A percentile compares a stretch with the other conserved stretches of the same genome.
These are phyloP conservation scores for Acronicta aceris DNA, from an alignment of 2,888 invertebrate species.

Conservation along the genomic window DNA sequence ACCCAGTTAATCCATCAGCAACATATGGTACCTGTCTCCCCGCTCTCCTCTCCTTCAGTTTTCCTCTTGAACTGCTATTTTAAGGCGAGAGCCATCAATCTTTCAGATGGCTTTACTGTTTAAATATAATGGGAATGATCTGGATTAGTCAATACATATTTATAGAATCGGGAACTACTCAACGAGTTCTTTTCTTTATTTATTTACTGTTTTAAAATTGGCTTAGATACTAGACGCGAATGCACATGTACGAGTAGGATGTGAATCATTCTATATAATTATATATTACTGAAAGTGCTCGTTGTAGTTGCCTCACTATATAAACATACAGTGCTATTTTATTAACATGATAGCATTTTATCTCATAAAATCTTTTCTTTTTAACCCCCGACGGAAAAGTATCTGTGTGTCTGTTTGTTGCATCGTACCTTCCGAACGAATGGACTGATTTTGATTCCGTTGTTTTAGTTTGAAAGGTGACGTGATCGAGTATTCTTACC, in stretches of 20 bases:
- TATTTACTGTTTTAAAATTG: constrained; percentile 15
- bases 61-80: constrained; percentile 76
- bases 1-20: constrained; percentile 64
- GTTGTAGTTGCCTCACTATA: no score
- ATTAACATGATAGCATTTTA: no score
- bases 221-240: neutral
- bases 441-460: no score
- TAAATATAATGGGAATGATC: constrained; percentile 57
- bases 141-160: constrained; percentile 40
- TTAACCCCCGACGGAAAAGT: no score
- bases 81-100: constrained; percentile 81
- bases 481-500: no score
- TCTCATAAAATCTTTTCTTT: no score
- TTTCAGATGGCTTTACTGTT: constrained; percentile 81
- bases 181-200: constrained; percentile 23
- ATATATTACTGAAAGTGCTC: no score
- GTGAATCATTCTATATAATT: neutral
- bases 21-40: constrained; percentile 78
- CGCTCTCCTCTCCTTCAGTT: constrained; percentile 55
- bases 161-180: constrained; percentile 39
- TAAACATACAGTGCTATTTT: no score
- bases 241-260: neutral
- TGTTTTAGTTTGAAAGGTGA: no score
- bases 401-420: no score
- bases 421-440: no score